A percentile compares a stretch with the other conserved stretches of the same genome.
Conservation (phyloP, 2,113 vertebrate species). For the Perccottus glenii region DNA sequence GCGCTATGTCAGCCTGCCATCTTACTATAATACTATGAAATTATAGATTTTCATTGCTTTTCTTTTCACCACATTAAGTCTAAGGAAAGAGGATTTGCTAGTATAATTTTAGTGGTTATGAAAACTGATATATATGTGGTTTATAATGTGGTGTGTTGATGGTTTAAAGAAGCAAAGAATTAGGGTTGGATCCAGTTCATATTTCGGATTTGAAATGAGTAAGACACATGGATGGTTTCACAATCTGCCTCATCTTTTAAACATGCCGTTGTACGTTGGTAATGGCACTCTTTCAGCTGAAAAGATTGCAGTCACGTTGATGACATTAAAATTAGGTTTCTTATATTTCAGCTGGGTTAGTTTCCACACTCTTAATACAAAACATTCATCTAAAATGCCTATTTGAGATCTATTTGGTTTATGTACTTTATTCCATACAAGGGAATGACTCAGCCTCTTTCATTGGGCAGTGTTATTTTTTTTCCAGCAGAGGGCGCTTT, state of each 20-base stretch:
- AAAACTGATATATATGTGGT: conserved; percentile 37
- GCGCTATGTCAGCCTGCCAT: conserved; percentile 15
- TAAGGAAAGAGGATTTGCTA: conserved; percentile 37
- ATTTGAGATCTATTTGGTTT: conserved; percentile 10
- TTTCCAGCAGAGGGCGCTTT: conserved; percentile 61
- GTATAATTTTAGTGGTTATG: conserved; percentile 43
- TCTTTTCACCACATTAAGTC: conserved; percentile 28
- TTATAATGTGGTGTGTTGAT: conserved; percentile 43
- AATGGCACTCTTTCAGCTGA: neutral
- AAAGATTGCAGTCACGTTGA: conserved; percentile 22
- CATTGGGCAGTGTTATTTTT: conserved; percentile 28
- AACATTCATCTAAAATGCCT: conserved; percentile 1
- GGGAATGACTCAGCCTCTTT: conserved; percentile 73
- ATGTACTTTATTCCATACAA: conserved; percentile 17
- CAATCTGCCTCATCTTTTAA: neutral
- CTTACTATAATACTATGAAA: conserved; percentile 22
- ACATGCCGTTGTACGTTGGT: neutral
- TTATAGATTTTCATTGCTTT: conserved; percentile 38
- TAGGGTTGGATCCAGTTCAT: conserved; percentile 18
- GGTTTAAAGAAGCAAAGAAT: conserved; percentile 8
- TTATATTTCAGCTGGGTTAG: conserved; percentile 19
- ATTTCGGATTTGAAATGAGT: conserved; percentile 1
- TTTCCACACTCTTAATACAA: neutral
- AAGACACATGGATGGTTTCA: neutral
- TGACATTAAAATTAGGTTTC: conserved; percentile 12